phyloP scores from a whole-genome alignment of 2,797 vertebrate genomes.

The Platalea minor region DNA sequence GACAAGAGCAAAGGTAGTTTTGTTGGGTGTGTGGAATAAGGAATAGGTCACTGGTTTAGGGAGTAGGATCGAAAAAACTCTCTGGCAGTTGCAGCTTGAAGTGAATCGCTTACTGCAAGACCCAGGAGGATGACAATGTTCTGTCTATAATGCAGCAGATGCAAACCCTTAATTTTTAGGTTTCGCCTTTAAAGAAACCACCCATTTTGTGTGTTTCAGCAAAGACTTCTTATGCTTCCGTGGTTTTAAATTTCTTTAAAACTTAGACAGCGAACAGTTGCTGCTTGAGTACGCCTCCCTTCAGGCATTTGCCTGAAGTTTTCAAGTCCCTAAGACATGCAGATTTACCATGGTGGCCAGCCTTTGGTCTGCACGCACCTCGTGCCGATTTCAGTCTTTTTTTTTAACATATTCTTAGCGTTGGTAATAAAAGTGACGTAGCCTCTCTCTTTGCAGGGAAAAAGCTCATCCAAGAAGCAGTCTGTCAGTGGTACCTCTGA shows the following conservation, averaged over 20 bases:
- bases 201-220: neutral
- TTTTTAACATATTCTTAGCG: neutral
- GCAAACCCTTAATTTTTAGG: neutral
- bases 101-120: neutral
- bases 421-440: neutral
- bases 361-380: neutral
- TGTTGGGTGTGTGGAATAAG: neutral
- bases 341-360: neutral
- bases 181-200: neutral
- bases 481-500: conserved; percentile 17
- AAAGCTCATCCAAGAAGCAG: conserved; percentile 26
- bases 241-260: neutral
- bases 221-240: neutral
- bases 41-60: neutral
- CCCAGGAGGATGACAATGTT: neutral
- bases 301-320: neutral
- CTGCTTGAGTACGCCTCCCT: neutral
- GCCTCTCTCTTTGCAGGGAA: conserved; percentile 57
- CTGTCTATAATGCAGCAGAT: neutral
- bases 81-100: neutral
- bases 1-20: conserved; percentile 79
- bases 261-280: neutral
- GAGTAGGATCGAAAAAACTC: neutral
- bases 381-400: neutral
- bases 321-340: neutral